Evolutionary conservation across 30 jellyfish, hydroid and myxozoan species (phyloP).

Genomic region (Haliclystus octoradiatus): DNA sequence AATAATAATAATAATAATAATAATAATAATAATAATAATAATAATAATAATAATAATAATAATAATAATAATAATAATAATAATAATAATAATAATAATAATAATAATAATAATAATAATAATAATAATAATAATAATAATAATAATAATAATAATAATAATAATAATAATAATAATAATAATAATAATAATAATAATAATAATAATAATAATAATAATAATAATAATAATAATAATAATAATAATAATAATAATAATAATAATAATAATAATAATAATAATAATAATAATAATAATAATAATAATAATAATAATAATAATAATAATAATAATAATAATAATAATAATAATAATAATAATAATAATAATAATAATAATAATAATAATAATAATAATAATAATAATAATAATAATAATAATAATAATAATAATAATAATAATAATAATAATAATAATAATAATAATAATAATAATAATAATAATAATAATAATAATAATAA

Average conservation of each 20-base stretch:
- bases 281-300: neutral
- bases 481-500: neutral
- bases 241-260: neutral
- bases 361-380: neutral
- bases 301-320: neutral
- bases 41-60: neutral
- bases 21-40: neutral
- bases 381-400: neutral
- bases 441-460: neutral
- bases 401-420: neutral
- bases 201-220: neutral
- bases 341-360: neutral
- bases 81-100: neutral
- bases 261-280: neutral
- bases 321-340: neutral
- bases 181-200: neutral
- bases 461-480: neutral
- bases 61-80: neutral
- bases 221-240: neutral
- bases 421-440: neutral
- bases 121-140: neutral
- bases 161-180: neutral
- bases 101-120: neutral
- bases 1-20: neutral
- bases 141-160: neutral